Evolutionary conservation across 2,888 invertebrate species (phyloP).

Genomic region (Dynastes tityus): DNA sequence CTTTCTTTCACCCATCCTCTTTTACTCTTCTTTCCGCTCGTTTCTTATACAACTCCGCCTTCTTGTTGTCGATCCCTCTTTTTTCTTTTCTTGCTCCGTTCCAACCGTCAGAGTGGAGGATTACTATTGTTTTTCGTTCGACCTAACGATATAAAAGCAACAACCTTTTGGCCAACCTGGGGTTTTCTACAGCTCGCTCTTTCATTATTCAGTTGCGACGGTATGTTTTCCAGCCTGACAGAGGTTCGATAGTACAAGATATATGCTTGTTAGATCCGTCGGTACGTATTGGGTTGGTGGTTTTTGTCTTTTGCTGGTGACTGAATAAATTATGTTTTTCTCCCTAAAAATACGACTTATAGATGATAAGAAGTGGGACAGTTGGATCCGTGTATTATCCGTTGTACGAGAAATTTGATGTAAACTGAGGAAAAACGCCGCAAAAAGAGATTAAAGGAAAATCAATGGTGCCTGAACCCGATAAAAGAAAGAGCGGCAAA

Average conservation of each 20-base stretch:
- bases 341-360: not conserved
- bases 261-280: not conserved
- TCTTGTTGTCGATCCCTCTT: conserved; percentile 9
- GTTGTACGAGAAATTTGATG: not conserved
- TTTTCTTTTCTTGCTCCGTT: not conserved
- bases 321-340: conserved; percentile 13
- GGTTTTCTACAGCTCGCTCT: not conserved
- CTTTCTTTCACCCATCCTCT: conserved; percentile 7
- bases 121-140: conserved; percentile 2
- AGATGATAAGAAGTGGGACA: not conserved
- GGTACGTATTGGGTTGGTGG: not conserved
- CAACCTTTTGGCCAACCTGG: conserved; percentile 12
- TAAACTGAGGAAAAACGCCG: too few species aligned
- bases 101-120: not conserved
- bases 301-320: not conserved
- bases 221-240: conserved; percentile 2
- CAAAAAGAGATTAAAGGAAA: too few species aligned
- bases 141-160: conserved; percentile 10
- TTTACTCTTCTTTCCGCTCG: not conserved
- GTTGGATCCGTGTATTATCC: not conserved
- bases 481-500: too few species aligned
- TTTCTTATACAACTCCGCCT: conserved; percentile 1
- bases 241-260: conserved; percentile 15
- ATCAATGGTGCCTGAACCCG: too few species aligned
- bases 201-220: conserved; percentile 30